A percentile compares a stretch with the other conserved stretches of the same genome.
Evolutionary conservation across 2,113 vertebrate species (phyloP).

Genomic region (Garra rufa): DNA sequence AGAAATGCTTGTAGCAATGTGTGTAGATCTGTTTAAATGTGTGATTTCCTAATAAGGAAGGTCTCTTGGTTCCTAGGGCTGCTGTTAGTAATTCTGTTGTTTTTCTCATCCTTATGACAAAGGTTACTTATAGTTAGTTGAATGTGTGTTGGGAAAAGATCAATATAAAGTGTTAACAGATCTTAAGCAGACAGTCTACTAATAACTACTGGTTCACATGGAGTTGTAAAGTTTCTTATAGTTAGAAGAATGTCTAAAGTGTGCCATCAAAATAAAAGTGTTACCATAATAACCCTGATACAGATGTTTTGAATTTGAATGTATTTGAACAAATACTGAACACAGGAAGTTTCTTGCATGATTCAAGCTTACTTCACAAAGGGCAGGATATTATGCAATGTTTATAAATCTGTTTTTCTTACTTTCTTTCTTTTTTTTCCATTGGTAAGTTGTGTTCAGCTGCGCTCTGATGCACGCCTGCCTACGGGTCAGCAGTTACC

Average conservation of each 20-base stretch:
- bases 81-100: too few species aligned
- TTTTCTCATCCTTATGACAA: too few species aligned
- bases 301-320: neutral
- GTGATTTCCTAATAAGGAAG: too few species aligned
- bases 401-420: neutral
- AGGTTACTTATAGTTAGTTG: too few species aligned
- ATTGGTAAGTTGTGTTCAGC: neutral
- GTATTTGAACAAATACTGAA: neutral
- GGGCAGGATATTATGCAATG: neutral
- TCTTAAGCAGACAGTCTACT: too few species aligned
- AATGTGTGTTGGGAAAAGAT: too few species aligned
- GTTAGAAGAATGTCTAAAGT: neutral
- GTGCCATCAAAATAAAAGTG: neutral
- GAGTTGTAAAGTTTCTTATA: neutral
- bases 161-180: too few species aligned
- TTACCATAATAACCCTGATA: neutral
- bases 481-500: neutral
- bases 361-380: conserved; percentile 28
- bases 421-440: neutral
- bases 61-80: too few species aligned
- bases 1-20: neutral
- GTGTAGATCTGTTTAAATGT: too few species aligned
- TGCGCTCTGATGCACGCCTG: neutral
- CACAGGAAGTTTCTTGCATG: conserved; percentile 25
- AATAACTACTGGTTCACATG: too few species aligned